These are phyloP conservation scores for Xiphophorus maculatus DNA, from an alignment of 2,113 vertebrate species.

Conservation along the genomic window DNA sequence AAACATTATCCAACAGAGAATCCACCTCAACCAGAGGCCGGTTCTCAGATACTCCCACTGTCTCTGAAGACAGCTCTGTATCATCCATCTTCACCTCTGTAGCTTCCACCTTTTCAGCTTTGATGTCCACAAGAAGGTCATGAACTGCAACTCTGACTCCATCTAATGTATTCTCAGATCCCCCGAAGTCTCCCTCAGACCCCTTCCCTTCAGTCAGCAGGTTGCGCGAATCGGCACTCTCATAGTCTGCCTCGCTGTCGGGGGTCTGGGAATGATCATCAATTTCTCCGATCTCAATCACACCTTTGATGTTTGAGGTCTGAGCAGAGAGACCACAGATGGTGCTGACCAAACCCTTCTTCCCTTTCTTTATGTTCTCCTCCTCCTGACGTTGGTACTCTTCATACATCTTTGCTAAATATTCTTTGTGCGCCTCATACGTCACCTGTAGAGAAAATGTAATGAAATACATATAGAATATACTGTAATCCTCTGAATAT, in stretches of 20 bases:
- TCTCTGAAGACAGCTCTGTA: constrained; percentile 91
- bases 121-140: constrained; percentile 91
- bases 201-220: constrained; percentile 87
- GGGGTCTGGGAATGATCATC: constrained; percentile 94
- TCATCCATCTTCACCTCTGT: constrained; percentile 96
- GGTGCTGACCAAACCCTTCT: constrained; percentile 95
- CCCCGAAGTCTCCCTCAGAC: constrained; percentile 80
- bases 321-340: constrained; percentile 95
- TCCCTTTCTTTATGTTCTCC: constrained; percentile 96
- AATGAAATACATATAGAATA: neutral
- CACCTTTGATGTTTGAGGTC: constrained; percentile 84
- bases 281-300: constrained; percentile 84
- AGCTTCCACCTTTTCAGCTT: constrained; percentile 97
- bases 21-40: constrained; percentile 90
- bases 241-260: constrained; percentile 92
- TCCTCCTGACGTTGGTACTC: constrained; percentile 98
- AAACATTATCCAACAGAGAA: constrained; percentile 90
- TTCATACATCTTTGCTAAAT: constrained; percentile 98
- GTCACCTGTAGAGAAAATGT: constrained; percentile 84
- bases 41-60: constrained; percentile 85
- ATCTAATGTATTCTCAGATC: constrained; percentile 71
- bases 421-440: constrained; percentile 97
- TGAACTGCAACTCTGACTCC: constrained; percentile 90
- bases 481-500: neutral
- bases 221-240: constrained; percentile 81